A percentile compares a stretch with the other conserved stretches of the same genome.
These are phyloP conservation scores for Microtus richardsoni DNA, from an alignment of 2,113 vertebrate species.

Conservation along the genomic window DNA sequence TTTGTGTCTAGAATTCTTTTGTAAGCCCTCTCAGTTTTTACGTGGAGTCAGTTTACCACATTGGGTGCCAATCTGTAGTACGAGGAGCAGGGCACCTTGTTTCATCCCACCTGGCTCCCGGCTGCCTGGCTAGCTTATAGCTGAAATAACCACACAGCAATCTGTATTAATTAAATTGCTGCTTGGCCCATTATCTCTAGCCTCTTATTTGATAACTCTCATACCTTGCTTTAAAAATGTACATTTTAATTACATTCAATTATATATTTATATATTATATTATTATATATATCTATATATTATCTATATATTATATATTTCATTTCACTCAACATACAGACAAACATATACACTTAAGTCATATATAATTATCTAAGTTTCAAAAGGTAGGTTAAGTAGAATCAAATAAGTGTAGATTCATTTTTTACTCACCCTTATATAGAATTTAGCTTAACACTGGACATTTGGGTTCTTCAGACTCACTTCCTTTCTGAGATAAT, in stretches of 20 bases:
- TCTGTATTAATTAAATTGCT: no score
- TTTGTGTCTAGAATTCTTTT: no score
- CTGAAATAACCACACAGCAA: no score
- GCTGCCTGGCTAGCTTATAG: no score
- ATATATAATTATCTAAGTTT: neutral
- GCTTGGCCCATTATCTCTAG: no score
- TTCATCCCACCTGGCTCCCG: no score
- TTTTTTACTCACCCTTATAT: neutral
- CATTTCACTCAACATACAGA: neutral
- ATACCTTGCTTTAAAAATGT: neutral
- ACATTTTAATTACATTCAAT: neutral
- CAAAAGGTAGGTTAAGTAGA: neutral
- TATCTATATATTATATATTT: neutral
- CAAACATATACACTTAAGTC: neutral
- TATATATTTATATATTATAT: neutral
- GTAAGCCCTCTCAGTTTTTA: no score
- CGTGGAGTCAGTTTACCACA: no score
- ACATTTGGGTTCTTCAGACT: neutral
- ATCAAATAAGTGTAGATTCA: neutral
- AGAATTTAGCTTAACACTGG: neutral
- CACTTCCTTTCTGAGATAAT: constrained; percentile 12
- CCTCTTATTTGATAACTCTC: no score
- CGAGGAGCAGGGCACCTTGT: no score
- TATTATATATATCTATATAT: no score
- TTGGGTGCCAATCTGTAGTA: no score